Evolutionary conservation across 2,888 invertebrate genomes (phyloP), one percentile per base, ranked within the genome.

Genomic region (Andrena bucephala): DNA sequence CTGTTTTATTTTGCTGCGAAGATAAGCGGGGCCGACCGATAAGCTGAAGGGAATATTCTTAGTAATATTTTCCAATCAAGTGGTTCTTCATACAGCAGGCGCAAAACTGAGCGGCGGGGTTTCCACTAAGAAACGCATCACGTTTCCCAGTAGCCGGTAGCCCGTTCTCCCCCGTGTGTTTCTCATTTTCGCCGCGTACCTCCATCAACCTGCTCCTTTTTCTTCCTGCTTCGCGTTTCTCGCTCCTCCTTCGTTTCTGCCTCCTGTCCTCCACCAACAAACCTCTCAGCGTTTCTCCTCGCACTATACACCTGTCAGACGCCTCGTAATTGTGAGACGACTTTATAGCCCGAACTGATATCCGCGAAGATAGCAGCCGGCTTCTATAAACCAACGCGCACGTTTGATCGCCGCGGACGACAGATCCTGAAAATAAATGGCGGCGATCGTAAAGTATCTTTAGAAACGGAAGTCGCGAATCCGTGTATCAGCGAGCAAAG

Each of bases 221-320:
- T 66, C 27, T 42, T 42, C 50, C 63, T 36, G 27, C 42, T 54
- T 57, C 74, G 63, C 65, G 77, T 85, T 78, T 74, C 81, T 85
- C 77, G 73, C 63, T 77, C 67, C 77, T 57, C 75, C 73, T 72
- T 63, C 78, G 77, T 77, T 73, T 75, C 72, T 68, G 72, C 76
- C 78, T 76, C 83, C 78, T 78, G 77, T 82, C 79, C 80, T 50
- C 79, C 78, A 57, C 66, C 83, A 86, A 83, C 83, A 83, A 81
- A 87, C 89, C 87, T 89, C 87, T 89, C 86, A 87, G 66, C 85
- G 80, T 85, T 85, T 84, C 85, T 76, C 83, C 76, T 84, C 77
- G 80, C 87, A 68, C 85, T 78, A 81, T 85, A 87, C 88, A 87
- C 87, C 87, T 88, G 89, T 88, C 89, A 88, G 84, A 75, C 82